Evolutionary conservation across 2,888 invertebrate species (phyloP).

Genomic region (Sycophila texana): DNA sequence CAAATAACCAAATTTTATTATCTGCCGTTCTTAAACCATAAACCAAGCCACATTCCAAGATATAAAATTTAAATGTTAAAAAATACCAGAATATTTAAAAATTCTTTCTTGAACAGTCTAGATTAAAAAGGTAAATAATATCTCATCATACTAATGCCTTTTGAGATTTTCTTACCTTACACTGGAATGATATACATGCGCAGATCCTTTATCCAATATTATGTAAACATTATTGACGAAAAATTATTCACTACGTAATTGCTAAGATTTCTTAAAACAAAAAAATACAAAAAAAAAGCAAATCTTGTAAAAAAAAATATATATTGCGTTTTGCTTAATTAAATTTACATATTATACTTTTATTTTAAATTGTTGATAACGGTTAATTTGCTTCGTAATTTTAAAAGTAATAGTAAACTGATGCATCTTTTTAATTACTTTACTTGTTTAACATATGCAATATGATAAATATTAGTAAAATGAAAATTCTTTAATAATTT

Average conservation of each 20-base stretch:
- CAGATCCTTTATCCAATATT: neutral
- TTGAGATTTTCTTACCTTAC: neutral
- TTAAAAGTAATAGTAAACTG: constrained; percentile 1
- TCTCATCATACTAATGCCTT: constrained; percentile 5
- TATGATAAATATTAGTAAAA: neutral
- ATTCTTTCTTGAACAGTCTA: constrained; percentile 17
- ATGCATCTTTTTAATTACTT: neutral
- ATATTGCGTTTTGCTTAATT: neutral
- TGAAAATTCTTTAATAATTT: neutral
- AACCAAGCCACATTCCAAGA: constrained; percentile 29
- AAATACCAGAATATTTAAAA: neutral
- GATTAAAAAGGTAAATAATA: constrained; percentile 10
- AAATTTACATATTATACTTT: neutral
- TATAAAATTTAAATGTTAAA: neutral
- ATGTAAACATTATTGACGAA: constrained; percentile 3
- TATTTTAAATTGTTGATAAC: neutral
- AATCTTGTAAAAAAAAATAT: constrained; percentile 7
- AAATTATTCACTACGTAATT: neutral
- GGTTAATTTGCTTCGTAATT: neutral
- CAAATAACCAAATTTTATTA: constrained; percentile 25
- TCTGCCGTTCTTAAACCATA: neutral
- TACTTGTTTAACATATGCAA: neutral
- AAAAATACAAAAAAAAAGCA: neutral
- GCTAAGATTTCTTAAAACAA: neutral
- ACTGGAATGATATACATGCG: neutral